A percentile compares a stretch with the other conserved stretches of the same genome.
Evolutionary conservation across 23 tunicate genomes (phyloP).

Genomic region (Clavelina lepadiformis): DNA sequence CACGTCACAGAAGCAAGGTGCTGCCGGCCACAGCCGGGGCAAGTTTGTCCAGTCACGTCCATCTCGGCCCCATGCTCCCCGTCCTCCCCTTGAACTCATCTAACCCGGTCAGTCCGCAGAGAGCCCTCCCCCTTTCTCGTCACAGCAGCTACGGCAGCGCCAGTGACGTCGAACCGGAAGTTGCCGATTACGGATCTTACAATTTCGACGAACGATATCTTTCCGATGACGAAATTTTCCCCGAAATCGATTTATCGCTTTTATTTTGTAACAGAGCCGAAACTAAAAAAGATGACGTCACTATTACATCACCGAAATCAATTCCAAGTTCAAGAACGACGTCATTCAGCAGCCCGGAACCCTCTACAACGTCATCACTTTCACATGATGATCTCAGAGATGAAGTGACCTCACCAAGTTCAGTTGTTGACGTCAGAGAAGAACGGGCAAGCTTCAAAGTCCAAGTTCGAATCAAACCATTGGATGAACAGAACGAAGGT

Average conservation of each 20-base stretch:
- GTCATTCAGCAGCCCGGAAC: not conserved
- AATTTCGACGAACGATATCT: not conserved
- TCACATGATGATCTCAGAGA: constrained; percentile 1
- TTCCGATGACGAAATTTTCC: constrained; percentile 20
- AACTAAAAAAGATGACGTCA: not conserved
- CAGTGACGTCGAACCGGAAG: not conserved
- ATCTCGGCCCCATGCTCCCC: constrained; percentile 12
- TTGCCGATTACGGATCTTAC: not conserved
- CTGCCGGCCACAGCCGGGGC: constrained; percentile 28
- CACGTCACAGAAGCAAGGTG: not conserved
- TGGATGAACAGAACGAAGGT: constrained; percentile 83
- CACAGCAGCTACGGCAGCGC: not conserved
- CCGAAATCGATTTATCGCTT: constrained; percentile 19
- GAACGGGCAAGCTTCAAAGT: constrained; percentile 20
- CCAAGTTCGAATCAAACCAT: constrained; percentile 59
- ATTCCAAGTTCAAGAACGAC: not conserved
- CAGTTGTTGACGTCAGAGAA: not conserved
- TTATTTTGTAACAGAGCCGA: constrained; percentile 2
- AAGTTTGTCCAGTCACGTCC: not conserved
- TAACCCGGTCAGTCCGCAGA: not conserved
- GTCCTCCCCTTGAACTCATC: no score
- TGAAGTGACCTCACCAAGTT: constrained; percentile 1
- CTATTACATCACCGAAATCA: not conserved
- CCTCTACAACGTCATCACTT: not conserved
- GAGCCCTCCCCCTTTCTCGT: no score